These are phyloP conservation scores for Anastatus disparis DNA, from an alignment of 1,140 invertebrate genomes.

Conservation along the genomic window DNA sequence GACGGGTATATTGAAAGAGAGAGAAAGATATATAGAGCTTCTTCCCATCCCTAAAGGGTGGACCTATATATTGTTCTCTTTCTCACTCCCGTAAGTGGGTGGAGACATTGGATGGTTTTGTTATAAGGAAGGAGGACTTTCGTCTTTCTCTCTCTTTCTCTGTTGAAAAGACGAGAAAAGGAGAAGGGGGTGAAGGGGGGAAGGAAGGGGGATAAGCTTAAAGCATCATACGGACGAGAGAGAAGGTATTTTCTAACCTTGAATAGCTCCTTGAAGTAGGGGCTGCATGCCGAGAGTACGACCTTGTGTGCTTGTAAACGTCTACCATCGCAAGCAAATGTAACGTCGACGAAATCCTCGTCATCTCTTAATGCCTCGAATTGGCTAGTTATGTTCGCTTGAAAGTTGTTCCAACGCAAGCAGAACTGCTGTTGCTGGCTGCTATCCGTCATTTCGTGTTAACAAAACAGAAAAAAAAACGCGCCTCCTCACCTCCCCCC, in stretches of 20 bases:
- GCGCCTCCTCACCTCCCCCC: background rate
- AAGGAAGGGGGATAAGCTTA: background rate
- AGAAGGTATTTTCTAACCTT: slow-evolving; percentile 72
- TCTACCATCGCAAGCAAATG: slow-evolving; percentile 82
- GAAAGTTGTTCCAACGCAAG: slow-evolving; percentile 93
- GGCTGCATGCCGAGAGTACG: slow-evolving; percentile 82
- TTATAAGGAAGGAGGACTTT: too few relatives aligned
- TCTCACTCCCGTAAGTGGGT: too few relatives aligned
- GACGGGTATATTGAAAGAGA: background rate
- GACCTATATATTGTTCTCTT: background rate
- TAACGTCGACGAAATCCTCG: slow-evolving; percentile 86
- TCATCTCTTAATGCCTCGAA: slow-evolving; percentile 82
- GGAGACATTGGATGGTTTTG: too few relatives aligned
- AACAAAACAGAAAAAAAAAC: too few relatives aligned
- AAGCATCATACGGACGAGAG: slow-evolving; percentile 15
- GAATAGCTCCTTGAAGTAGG: slow-evolving; percentile 84
- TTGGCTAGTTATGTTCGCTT: slow-evolving; percentile 86
- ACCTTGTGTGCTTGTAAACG: slow-evolving; percentile 83
- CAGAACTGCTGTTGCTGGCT: slow-evolving; percentile 80
- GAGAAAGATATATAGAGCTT: background rate
- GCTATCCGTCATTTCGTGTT: slow-evolving; percentile 64
- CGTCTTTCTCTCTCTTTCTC: slow-evolving; percentile 15
- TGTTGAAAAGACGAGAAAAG: slow-evolving; percentile 5
- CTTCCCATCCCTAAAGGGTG: slow-evolving; percentile 20
- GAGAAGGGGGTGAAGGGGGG: slow-evolving; percentile 4